These are phyloP conservation scores for Stenoptilia bipunctidactyla DNA, from an alignment of 2,888 invertebrate species.

Conservation along the genomic window DNA sequence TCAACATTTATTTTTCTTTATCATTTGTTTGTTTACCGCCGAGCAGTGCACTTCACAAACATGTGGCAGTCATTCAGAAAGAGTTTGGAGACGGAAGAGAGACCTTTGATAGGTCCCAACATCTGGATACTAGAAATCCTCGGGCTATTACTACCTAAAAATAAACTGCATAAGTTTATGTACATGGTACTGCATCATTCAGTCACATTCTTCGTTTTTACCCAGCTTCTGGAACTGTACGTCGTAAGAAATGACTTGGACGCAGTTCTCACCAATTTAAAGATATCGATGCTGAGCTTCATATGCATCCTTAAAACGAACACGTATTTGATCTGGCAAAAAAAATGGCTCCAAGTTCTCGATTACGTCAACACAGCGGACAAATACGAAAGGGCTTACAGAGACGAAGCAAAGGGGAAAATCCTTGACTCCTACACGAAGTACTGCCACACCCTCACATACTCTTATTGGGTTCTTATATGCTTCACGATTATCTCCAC, in stretches of 20 bases:
- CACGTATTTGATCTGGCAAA: constrained; percentile 42
- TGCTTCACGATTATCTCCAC: constrained; percentile 37
- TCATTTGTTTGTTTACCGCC: neutral
- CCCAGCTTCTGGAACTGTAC: constrained; percentile 45
- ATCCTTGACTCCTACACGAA: constrained; percentile 40
- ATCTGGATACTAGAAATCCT: constrained; percentile 36
- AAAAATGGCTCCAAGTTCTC: constrained; percentile 35
- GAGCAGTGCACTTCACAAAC: neutral
- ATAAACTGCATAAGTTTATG: constrained; percentile 19
- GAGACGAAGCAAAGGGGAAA: constrained; percentile 21
- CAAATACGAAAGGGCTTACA: constrained; percentile 33
- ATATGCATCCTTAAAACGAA: constrained; percentile 42
- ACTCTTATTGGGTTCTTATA: constrained; percentile 45
- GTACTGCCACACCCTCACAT: constrained; percentile 39
- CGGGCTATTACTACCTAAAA: constrained; percentile 38
- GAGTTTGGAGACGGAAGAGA: constrained; percentile 32
- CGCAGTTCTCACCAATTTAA: constrained; percentile 43
- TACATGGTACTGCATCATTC: constrained; percentile 33
- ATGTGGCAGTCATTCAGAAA: constrained; percentile 17
- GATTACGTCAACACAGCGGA: constrained; percentile 45
- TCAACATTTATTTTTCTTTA: neutral
- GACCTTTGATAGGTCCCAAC: constrained; percentile 42
- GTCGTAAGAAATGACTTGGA: constrained; percentile 39
- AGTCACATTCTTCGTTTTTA: constrained; percentile 35
- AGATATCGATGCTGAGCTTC: constrained; percentile 48